Percentiles rank a stretch among this genome's conserved stretches.
Conservation (phyloP, 2,797 vertebrate genomes). For the Falco peregrinus region DNA sequence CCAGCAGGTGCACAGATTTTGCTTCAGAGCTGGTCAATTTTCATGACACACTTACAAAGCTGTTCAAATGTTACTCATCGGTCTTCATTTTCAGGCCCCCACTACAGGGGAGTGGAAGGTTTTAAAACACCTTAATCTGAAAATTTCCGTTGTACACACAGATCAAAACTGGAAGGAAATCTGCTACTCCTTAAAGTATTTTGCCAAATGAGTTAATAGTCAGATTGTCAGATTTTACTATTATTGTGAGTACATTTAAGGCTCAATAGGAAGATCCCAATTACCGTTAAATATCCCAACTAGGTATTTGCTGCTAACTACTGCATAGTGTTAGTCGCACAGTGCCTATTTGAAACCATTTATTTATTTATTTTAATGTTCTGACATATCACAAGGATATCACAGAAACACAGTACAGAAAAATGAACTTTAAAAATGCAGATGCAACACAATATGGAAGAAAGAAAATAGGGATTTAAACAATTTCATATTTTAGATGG, state of each 20-base stretch:
- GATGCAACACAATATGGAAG: not conserved
- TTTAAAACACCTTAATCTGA: slow-evolving; percentile 68
- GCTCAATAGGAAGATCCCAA: slow-evolving; percentile 57
- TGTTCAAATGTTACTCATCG: slow-evolving; percentile 62
- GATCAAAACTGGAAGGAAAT: slow-evolving; percentile 64
- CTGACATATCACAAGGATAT: slow-evolving; percentile 43
- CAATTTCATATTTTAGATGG: not conserved
- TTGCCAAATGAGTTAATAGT: slow-evolving; percentile 66
- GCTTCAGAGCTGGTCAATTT: slow-evolving; percentile 2
- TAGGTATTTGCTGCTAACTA: slow-evolving; percentile 58
- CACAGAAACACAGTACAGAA: slow-evolving; percentile 5
- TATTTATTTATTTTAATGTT: not conserved
- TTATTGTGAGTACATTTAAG: slow-evolving; percentile 58
- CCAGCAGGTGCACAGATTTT: not conserved
- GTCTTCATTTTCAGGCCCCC: slow-evolving; percentile 69
- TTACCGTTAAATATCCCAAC: slow-evolving; percentile 69
- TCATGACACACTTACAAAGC: slow-evolving; percentile 16
- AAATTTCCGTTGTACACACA: slow-evolving; percentile 50
- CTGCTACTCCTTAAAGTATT: slow-evolving; percentile 46
- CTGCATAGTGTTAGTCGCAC: slow-evolving; percentile 19
- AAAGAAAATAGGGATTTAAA: slow-evolving; percentile 26
- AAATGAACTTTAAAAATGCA: slow-evolving; percentile 57
- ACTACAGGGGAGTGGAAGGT: slow-evolving; percentile 49
- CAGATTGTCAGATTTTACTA: slow-evolving; percentile 69
- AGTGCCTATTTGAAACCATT: slow-evolving; percentile 49